These are phyloP conservation scores for Sarcophaga subvicina DNA, from an alignment of 2,888 invertebrate genomes.

Conservation along the genomic window DNA sequence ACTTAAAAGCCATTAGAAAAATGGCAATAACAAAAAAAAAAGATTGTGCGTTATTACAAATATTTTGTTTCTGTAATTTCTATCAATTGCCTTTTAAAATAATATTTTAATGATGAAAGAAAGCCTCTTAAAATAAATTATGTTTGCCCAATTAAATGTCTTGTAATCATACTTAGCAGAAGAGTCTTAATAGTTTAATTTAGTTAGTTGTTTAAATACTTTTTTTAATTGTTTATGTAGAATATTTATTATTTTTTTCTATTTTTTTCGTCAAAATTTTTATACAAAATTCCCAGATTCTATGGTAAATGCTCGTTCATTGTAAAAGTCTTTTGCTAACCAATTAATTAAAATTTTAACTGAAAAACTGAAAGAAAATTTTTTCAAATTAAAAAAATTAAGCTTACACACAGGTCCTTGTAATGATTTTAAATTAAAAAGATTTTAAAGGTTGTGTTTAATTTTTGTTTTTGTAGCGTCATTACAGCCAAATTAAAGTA, in stretches of 20 bases:
- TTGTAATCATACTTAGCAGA: too few species aligned
- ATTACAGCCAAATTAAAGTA: conserved; percentile 47
- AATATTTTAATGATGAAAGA: background rate
- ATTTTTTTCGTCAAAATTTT: too few species aligned
- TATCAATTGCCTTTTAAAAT: background rate
- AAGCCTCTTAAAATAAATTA: too few species aligned
- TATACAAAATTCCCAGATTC: conserved; percentile 54
- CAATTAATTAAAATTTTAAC: background rate
- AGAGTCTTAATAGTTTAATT: too few species aligned
- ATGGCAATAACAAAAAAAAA: background rate
- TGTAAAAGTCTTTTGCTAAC: background rate
- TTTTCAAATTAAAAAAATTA: background rate
- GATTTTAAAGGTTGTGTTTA: background rate
- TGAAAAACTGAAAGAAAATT: background rate
- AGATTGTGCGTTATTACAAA: background rate
- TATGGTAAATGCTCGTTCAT: conserved; percentile 18
- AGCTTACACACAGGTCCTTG: background rate
- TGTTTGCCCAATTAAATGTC: too few species aligned
- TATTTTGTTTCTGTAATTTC: background rate
- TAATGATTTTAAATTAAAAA: background rate
- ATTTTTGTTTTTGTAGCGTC: background rate
- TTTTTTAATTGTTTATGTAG: background rate
- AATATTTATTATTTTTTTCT: background rate
- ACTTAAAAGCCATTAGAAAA: background rate
- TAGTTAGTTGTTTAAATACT: background rate